phyloP scores from a whole-genome alignment of 2,888 invertebrate species.

The Oscheius sp. region DNA sequence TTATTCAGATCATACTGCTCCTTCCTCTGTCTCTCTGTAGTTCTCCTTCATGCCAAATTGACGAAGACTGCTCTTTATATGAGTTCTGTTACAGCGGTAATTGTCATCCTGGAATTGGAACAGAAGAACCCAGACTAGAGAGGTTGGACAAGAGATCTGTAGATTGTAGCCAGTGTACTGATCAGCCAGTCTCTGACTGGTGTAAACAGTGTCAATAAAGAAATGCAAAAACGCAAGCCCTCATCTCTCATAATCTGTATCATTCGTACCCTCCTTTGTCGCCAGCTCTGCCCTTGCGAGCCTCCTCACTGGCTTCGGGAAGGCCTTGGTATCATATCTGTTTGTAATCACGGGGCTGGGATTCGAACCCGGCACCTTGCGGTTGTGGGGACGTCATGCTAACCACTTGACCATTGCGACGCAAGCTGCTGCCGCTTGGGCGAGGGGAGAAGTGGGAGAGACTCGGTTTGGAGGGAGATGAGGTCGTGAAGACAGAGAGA shows the following conservation, averaged over 20 bases:
- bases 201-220: not conserved
- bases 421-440: not conserved
- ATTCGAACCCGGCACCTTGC: conserved; percentile 6
- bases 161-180: not conserved
- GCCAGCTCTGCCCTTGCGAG: not conserved
- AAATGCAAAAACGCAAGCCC: conserved; percentile 28
- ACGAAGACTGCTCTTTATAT: too few species aligned
- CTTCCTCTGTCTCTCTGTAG: too few species aligned
- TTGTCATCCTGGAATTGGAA: too few species aligned
- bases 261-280: conserved; percentile 28
- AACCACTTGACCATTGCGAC: conserved; percentile 13
- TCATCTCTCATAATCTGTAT: conserved; percentile 40
- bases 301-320: conserved; percentile 11
- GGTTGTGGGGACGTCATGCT: not conserved
- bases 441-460: not conserved
- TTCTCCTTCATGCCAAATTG: too few species aligned
- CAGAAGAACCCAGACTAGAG: too few species aligned
- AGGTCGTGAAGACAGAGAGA: too few species aligned
- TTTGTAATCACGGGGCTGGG: conserved; percentile 31
- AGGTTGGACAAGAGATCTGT: too few species aligned
- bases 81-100: too few species aligned
- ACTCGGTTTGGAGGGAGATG: too few species aligned
- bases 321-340: conserved; percentile 27
- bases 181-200: not conserved
- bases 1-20: too few species aligned